These are phyloP conservation scores for Peromyscus eremicus DNA, from an alignment of 2,797 vertebrate species.

Conservation along the genomic window DNA sequence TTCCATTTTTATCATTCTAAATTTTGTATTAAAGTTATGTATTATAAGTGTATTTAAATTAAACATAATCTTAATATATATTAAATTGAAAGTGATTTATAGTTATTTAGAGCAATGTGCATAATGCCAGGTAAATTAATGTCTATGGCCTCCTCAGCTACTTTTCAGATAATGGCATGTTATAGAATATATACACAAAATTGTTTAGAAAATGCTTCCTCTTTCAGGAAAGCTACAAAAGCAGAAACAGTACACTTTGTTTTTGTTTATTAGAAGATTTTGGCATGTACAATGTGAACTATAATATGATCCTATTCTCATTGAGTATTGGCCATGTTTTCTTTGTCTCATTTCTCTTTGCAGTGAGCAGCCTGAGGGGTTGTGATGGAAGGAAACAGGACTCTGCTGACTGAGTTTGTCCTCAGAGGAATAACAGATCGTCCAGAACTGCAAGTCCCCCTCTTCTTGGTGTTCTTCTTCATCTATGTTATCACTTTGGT, in stretches of 20 bases:
- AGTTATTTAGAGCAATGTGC: neutral
- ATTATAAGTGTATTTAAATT: neutral
- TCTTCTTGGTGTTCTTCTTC: slow-evolving; percentile 67
- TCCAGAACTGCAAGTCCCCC: neutral
- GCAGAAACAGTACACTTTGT: neutral
- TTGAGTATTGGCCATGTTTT: neutral
- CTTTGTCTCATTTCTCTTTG: neutral
- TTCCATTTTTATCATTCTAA: neutral
- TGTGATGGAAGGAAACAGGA: slow-evolving; percentile 45
- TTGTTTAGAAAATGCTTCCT: neutral
- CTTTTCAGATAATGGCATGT: neutral
- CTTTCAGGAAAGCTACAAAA: neutral
- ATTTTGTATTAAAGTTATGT: neutral
- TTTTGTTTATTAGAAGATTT: neutral
- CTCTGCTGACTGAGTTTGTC: slow-evolving; percentile 47
- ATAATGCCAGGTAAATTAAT: neutral
- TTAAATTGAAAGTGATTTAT: neutral
- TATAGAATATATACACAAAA: neutral
- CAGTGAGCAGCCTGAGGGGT: neutral
- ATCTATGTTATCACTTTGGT: slow-evolving; percentile 67
- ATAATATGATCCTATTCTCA: no score
- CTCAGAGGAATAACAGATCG: slow-evolving; percentile 68
- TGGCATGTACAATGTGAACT: neutral
- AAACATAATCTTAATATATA: neutral
- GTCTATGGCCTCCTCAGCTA: neutral